A percentile compares a stretch with the other conserved stretches of the same genome.
Conservation (phyloP, 2,113 vertebrate species). For the Erythrolamprus reginae region DNA sequence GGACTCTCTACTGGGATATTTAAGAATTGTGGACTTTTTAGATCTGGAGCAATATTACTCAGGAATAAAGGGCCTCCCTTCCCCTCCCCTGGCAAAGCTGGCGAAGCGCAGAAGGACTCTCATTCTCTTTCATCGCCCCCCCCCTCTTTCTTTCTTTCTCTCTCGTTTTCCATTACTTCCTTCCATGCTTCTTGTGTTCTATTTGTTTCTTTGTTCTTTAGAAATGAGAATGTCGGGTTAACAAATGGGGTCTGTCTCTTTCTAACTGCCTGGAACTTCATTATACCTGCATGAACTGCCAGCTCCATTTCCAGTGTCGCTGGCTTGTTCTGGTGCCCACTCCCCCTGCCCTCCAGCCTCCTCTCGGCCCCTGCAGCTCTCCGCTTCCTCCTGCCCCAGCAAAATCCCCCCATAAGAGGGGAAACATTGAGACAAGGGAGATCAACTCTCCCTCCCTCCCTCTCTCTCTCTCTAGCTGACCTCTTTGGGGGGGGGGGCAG, state of each 20-base stretch:
- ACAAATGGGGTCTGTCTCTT: slow-evolving; percentile 9
- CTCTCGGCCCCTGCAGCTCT: background rate
- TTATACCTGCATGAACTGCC: background rate
- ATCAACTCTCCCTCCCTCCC: too few relatives aligned
- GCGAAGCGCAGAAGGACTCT: slow-evolving; percentile 2
- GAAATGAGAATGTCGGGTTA: background rate
- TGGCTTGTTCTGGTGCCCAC: background rate
- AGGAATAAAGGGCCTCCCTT: slow-evolving; percentile 19
- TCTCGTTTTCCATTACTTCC: fast-evolving
- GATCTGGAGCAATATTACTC: slow-evolving; percentile 31
- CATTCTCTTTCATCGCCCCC: background rate
- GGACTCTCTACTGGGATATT: slow-evolving; percentile 45
- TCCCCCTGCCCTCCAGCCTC: background rate
- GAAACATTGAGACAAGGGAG: background rate
- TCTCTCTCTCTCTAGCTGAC: background rate
- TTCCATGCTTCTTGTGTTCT: background rate
- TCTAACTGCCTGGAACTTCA: background rate
- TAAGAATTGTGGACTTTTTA: slow-evolving; percentile 29
- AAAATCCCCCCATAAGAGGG: background rate
- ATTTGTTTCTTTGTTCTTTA: background rate
- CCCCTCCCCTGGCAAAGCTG: background rate
- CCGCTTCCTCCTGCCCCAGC: background rate
- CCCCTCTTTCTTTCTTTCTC: background rate
- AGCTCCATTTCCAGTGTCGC: background rate
- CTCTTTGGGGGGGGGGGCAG: fast-evolving